A percentile compares a stretch with the other conserved stretches of the same genome.
Conservation (phyloP, 1,140 invertebrate genomes). For the Leptoteleia sp. region DNA sequence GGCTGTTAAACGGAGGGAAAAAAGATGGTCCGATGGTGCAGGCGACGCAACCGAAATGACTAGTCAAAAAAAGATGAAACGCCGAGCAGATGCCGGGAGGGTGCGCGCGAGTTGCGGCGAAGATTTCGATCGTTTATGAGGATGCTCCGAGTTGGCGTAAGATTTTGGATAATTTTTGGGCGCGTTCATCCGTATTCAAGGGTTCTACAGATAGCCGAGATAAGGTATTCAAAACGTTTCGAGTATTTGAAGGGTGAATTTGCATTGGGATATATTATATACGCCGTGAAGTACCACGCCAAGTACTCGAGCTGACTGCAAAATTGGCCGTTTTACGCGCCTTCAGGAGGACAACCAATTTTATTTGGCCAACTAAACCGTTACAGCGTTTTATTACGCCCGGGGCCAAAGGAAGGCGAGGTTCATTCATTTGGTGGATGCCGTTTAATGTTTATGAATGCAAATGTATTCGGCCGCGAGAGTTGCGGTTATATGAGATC, state of each 20-base stretch:
- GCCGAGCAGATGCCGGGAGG: constrained; percentile 46
- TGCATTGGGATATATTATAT: constrained; percentile 69
- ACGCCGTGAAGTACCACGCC: constrained; percentile 51
- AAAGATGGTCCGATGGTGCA: constrained; percentile 15
- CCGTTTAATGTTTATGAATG: constrained; percentile 44
- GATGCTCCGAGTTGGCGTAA: constrained; percentile 68
- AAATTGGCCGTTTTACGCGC: constrained; percentile 63
- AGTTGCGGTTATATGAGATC: background rate
- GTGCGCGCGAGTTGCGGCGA: constrained; percentile 58
- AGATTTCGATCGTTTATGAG: constrained; percentile 78
- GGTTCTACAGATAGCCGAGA: constrained; percentile 78
- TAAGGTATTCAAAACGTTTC: constrained; percentile 79
- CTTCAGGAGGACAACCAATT: constrained; percentile 47
- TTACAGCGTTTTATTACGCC: constrained; percentile 39
- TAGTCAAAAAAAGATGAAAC: constrained; percentile 45
- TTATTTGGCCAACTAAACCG: constrained; percentile 37
- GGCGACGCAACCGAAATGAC: constrained; percentile 37
- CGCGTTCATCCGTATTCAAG: constrained; percentile 79
- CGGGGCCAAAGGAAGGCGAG: constrained; percentile 8
- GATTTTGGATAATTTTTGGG: constrained; percentile 79
- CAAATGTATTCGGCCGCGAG: constrained; percentile 20
- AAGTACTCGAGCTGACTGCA: constrained; percentile 58
- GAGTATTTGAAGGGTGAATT: constrained; percentile 75
- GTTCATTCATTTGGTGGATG: constrained; percentile 29
- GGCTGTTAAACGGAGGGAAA: constrained; percentile 4